Base-by-base conservation (phyloP, 1,140 invertebrate species). In the Campodea augens region DNA sequence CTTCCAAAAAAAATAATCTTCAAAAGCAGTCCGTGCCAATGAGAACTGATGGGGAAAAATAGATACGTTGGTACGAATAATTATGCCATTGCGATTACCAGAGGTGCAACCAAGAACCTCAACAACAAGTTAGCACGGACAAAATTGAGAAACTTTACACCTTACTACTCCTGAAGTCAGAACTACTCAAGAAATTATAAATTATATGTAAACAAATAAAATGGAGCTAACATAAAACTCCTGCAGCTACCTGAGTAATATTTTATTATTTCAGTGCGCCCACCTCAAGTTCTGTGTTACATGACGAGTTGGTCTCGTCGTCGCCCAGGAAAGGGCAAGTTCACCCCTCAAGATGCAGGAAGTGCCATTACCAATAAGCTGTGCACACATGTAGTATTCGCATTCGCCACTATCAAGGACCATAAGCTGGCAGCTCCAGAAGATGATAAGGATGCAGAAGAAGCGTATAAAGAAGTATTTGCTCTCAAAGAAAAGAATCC, bases 271-370 rank as follows among this genome's bases (percentile, higher is more conserved):
- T 1, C 57, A 86, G 83, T 73, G 49, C 75, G 84, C 44, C 73
- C 75, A 46, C 73, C 83, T 0, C 81, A 85, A 64, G 75, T 90
- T 1, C 77, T 95, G 51, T 97, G 91, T 60, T 96, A 95, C 57
- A 71, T 88, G 59, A 92, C 91, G 1, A 92, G 83, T 51, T 95
- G 90, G 90, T 87, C 89, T 0, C 74, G 82, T 47, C 92, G 90
- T 58, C 69, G 89, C 38, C 79, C 86, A 0, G 82, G 81, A 36
- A 69, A 73, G 20, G 88, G 86, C 5, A 80, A 80, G 60, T 95
- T 92, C 61, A 72, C 71, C 38, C 84, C 89, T 0, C 81, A 88
- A 49, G 78, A 92, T 57, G 76, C 96, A 10, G 83, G 93, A 57
- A 66, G 87, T 0, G 55, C 38, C 12, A n/a, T n/a, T n/a, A n/a